Evolutionary conservation across 2,888 invertebrate species (phyloP), one percentile per base, ranked within the genome.

Genomic region (Candidula unifasciata): DNA sequence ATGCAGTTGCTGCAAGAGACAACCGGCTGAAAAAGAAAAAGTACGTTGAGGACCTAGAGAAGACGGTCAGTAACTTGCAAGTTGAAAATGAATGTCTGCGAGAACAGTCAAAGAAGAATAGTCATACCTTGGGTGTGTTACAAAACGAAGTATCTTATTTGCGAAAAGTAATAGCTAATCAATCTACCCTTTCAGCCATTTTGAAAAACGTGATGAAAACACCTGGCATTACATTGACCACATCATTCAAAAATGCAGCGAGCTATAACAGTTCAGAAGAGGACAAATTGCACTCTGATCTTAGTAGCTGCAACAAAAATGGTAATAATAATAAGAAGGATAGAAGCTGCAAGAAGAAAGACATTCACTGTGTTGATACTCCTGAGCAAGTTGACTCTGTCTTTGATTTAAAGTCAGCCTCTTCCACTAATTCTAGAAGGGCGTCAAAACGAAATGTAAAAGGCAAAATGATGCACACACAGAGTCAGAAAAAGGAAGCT

Each of bases 111-210:
- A 64, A 54, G 2, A 73, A 79, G 27, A 71, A 18, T n/a, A 71
- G 57, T 27, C 27, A 44, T 2, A 24, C 60, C 27, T 37, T 83
- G 24, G 18, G n/a, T 21, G 21, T 5, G 27, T 76, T 89, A 44
- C 73, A 85, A 21, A 80, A 84, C 37, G 89, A 90, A 84, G 87
- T 89, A 27, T 57, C 84, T 24, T 90, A 90, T 81, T 80, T 90
- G 27, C 86, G 87, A 86, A 88, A 87, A 86, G 89, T 90, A 0
- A 86, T 90, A 83, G 88, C 89, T 33, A 90, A 90, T 85, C 87
- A 90, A 69, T 84, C 88, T n/a, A 85, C 88, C 3, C 79, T 90
- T 27, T 86, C 89, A 30, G 87, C 87, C 10, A 80, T 89, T 57
- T 80, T 89, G 35, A 86, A 86, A 71, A 87, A 86, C 69, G 86